These are phyloP conservation scores for Vipera latastei DNA, from an alignment of 2,797 vertebrate species.

Conservation along the genomic window DNA sequence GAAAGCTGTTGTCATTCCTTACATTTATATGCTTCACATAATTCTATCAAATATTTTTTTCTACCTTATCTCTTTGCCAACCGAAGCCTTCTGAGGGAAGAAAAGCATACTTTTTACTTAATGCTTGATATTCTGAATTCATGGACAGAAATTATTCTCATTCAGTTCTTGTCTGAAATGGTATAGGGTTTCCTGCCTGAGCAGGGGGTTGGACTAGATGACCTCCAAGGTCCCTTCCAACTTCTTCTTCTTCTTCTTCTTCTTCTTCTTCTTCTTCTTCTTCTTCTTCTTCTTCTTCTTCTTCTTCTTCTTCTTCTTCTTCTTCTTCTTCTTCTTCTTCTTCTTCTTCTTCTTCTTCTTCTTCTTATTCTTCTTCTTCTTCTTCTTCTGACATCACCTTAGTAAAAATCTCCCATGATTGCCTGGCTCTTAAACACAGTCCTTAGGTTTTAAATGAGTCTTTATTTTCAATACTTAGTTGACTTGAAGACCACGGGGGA, in stretches of 20 bases:
- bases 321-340: too few species aligned
- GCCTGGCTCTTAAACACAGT: constrained; percentile 60
- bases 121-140: constrained; percentile 44
- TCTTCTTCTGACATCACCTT: constrained; percentile 61
- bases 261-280: too few species aligned
- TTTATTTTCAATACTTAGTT: constrained; percentile 56
- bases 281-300: too few species aligned
- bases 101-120: constrained; percentile 53
- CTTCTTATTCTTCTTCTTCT: too few species aligned
- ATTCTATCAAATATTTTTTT: neutral
- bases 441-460: constrained; percentile 50
- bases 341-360: too few species aligned
- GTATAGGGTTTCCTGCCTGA: too few species aligned
- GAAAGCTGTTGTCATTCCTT: neutral
- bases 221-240: too few species aligned
- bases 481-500: constrained; percentile 51
- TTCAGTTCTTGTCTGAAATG: constrained; percentile 48
- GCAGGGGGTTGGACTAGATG: too few species aligned
- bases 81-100: constrained; percentile 47
- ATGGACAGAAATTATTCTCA: constrained; percentile 65
- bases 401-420: constrained; percentile 48
- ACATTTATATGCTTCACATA: constrained; percentile 4
- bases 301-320: too few species aligned
- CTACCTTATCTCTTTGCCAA: neutral
- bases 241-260: too few species aligned